Percentiles rank a stretch among this genome's conserved stretches.
phyloP scores from a whole-genome alignment of 1,140 invertebrate genomes.

The Lycorma delicatula region DNA sequence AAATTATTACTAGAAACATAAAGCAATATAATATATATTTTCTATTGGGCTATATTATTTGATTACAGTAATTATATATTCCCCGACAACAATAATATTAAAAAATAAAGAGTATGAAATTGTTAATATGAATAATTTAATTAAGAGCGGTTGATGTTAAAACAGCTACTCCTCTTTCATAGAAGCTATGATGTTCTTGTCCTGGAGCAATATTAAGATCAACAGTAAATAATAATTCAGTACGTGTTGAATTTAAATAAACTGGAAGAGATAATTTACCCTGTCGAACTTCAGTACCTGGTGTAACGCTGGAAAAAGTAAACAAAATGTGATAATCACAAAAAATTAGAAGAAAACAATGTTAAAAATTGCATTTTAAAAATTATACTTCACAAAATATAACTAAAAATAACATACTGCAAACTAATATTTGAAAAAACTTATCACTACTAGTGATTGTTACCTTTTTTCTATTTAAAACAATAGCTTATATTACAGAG shows the following conservation, averaged over 20 bases:
- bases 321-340: constrained; percentile 2
- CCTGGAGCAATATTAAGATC: constrained; percentile 82
- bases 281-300: constrained; percentile 44
- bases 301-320: constrained; percentile 32
- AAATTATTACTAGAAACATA: too few relatives aligned
- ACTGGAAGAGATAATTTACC: constrained; percentile 84
- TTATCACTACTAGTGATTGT: too few relatives aligned
- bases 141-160: constrained; percentile 84
- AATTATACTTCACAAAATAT: neutral
- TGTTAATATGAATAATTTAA: constrained; percentile 41
- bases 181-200: constrained; percentile 86
- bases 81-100: too few relatives aligned
- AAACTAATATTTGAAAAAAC: too few relatives aligned
- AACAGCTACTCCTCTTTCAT: constrained; percentile 93
- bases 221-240: constrained; percentile 90
- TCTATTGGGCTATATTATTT: too few relatives aligned
- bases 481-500: too few relatives aligned
- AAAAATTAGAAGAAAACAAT: neutral
- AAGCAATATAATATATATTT: too few relatives aligned
- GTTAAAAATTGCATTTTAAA: neutral
- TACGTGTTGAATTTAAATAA: constrained; percentile 92
- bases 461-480: too few relatives aligned
- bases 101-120: neutral
- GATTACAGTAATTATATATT: too few relatives aligned
- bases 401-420: constrained; percentile 3